A percentile compares a stretch with the other conserved stretches of the same genome.
phyloP scores from a whole-genome alignment of 1,140 invertebrate genomes.

The Laupala kohalensis region DNA sequence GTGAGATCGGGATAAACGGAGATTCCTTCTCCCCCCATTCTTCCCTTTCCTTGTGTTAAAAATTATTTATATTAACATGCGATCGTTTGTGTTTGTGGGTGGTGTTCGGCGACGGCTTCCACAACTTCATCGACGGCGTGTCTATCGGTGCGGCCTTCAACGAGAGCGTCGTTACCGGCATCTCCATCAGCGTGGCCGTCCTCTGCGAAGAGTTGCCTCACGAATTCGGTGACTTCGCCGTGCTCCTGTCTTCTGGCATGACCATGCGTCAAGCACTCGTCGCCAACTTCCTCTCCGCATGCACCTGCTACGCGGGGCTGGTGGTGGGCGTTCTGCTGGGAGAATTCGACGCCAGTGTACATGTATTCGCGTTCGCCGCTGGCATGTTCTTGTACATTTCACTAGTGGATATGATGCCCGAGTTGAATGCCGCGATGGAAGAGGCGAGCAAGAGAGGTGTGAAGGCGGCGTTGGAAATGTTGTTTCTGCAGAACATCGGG shows the following conservation, averaged over 20 bases:
- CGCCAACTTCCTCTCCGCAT: conserved; percentile 54
- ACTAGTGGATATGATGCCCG: conserved; percentile 44
- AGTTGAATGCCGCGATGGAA: conserved; percentile 34
- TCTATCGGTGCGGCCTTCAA: conserved; percentile 58
- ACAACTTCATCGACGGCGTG: conserved; percentile 59
- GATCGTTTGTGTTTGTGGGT: too few species aligned
- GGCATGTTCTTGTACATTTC: conserved; percentile 54
- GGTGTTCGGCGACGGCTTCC: conserved; percentile 50
- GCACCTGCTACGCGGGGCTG: conserved; percentile 50
- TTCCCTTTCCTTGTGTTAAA: too few species aligned
- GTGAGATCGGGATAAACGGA: too few species aligned
- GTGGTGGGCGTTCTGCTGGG: conserved; percentile 41
- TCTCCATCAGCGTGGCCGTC: conserved; percentile 48
- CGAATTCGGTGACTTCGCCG: conserved; percentile 59
- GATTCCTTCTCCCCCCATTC: too few species aligned
- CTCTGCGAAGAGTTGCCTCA: conserved; percentile 60
- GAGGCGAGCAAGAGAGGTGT: conserved; percentile 28
- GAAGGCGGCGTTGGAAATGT: conserved; percentile 24
- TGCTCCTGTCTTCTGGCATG: conserved; percentile 53
- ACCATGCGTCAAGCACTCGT: conserved; percentile 44
- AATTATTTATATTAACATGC: too few species aligned
- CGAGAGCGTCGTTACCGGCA: conserved; percentile 40
- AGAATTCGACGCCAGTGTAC: conserved; percentile 33
- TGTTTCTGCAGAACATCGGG: conserved; percentile 35
- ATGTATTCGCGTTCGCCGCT: conserved; percentile 42